A percentile compares a stretch with the other conserved stretches of the same genome.
Conservation (phyloP, 1,140 invertebrate species). For the Himalopsyche phryganea region DNA sequence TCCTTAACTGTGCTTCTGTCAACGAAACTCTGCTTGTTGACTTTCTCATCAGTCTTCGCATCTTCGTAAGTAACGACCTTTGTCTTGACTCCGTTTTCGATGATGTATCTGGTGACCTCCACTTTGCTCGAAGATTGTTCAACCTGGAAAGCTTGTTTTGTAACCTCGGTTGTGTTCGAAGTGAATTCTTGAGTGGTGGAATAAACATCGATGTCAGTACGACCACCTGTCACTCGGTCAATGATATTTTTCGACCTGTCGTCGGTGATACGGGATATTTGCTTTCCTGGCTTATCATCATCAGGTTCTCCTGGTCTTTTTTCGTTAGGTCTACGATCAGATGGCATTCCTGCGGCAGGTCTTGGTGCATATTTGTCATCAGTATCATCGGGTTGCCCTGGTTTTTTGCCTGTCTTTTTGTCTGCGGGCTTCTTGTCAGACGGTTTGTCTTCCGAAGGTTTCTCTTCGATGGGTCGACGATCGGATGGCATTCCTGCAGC, state of each 20-base stretch:
- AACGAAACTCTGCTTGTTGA: constrained; percentile 50
- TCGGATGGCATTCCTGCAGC: no score
- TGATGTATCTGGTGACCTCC: constrained; percentile 50
- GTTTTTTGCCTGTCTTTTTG: constrained; percentile 4
- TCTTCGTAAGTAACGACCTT: constrained; percentile 53
- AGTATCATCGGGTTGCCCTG: background rate
- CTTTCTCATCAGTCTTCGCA: constrained; percentile 50
- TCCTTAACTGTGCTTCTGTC: constrained; percentile 49
- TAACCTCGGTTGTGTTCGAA: constrained; percentile 43
- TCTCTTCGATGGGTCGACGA: no score
- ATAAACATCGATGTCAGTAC: constrained; percentile 40
- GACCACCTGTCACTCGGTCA: constrained; percentile 49
- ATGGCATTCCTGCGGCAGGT: background rate
- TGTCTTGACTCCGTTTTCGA: constrained; percentile 51
- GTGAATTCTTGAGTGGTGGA: constrained; percentile 36
- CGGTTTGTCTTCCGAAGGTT: background rate
- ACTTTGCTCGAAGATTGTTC: constrained; percentile 51
- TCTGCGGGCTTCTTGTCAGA: background rate
- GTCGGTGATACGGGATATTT: constrained; percentile 14
- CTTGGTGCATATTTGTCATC: background rate
- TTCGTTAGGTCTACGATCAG: background rate
- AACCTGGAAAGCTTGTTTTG: constrained; percentile 48
- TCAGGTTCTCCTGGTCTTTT: constrained; percentile 11
- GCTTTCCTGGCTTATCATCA: constrained; percentile 16
- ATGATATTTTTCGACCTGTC: constrained; percentile 39